Conservation (phyloP, 2,888 invertebrate species). For the Unio pictorum region DNA sequence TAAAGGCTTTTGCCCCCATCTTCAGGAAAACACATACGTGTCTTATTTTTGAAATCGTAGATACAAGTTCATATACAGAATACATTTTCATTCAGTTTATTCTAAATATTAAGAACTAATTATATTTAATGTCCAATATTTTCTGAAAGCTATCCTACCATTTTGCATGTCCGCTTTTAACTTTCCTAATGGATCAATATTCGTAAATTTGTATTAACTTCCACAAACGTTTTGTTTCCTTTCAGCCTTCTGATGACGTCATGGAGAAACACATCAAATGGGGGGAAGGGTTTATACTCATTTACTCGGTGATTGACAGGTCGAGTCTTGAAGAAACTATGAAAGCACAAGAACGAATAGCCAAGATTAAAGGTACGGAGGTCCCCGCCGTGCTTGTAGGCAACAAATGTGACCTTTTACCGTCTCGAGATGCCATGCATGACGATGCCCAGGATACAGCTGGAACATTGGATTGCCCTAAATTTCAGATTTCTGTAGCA, state of each 20-base stretch:
- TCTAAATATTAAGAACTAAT: too few species aligned
- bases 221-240: not conserved
- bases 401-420: slow-evolving; percentile 62
- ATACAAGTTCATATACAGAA: too few species aligned
- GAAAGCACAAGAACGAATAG: slow-evolving; percentile 73
- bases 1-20: too few species aligned
- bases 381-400: slow-evolving; percentile 58
- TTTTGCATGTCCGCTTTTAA: too few species aligned
- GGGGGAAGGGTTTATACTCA: slow-evolving; percentile 91
- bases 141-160: too few species aligned
- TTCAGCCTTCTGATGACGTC: slow-evolving; percentile 46
- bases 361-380: slow-evolving; percentile 42
- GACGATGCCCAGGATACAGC: slow-evolving; percentile 53
- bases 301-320: slow-evolving; percentile 92
- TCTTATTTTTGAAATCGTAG: too few species aligned
- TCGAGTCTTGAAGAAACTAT: slow-evolving; percentile 88
- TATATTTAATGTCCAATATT: too few species aligned
- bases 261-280: slow-evolving; percentile 78
- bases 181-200: too few species aligned
- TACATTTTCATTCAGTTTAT: too few species aligned
- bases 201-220: not conserved
- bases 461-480: slow-evolving; percentile 56
- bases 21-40: too few species aligned
- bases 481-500: slow-evolving; percentile 64
- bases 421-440: slow-evolving; percentile 53